Conservation (phyloP, 2,113 vertebrate genomes). For the Nematolebias whitei region DNA sequence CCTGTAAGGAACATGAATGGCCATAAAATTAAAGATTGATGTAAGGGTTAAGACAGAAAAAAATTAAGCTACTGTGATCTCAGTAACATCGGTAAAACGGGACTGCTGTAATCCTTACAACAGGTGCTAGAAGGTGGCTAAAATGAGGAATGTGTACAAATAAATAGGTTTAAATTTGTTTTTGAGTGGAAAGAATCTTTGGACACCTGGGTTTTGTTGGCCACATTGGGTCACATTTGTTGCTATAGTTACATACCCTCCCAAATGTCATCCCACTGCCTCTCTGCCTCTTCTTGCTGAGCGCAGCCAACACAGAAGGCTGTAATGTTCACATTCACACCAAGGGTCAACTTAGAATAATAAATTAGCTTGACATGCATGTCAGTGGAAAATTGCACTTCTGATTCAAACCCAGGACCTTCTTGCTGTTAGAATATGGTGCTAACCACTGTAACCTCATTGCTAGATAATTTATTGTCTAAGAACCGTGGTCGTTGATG, state of each 20-base stretch:
- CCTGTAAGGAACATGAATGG: too few species aligned
- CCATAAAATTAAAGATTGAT: too few species aligned
- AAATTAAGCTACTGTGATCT: constrained; percentile 13
- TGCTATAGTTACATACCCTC: not conserved
- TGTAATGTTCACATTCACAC: too few species aligned
- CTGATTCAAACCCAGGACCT: too few species aligned
- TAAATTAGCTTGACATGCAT: too few species aligned
- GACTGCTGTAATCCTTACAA: constrained; percentile 14
- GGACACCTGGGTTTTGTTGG: not conserved
- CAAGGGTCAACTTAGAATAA: too few species aligned
- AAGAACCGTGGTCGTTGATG: too few species aligned
- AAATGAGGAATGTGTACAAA: not conserved
- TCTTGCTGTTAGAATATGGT: too few species aligned
- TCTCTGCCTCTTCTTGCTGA: constrained; percentile 2
- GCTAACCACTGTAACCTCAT: too few species aligned
- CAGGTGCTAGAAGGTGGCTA: constrained; percentile 9
- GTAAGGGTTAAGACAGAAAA: constrained; percentile 23
- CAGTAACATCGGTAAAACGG: not conserved
- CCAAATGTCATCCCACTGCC: not conserved
- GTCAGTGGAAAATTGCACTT: too few species aligned
- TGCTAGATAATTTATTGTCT: too few species aligned
- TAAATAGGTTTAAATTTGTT: not conserved
- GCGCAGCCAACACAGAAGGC: not conserved
- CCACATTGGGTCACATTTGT: not conserved
- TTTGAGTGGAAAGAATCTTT: not conserved